phyloP scores from a whole-genome alignment of 1,140 invertebrate genomes.

The Acarapis woodi region DNA sequence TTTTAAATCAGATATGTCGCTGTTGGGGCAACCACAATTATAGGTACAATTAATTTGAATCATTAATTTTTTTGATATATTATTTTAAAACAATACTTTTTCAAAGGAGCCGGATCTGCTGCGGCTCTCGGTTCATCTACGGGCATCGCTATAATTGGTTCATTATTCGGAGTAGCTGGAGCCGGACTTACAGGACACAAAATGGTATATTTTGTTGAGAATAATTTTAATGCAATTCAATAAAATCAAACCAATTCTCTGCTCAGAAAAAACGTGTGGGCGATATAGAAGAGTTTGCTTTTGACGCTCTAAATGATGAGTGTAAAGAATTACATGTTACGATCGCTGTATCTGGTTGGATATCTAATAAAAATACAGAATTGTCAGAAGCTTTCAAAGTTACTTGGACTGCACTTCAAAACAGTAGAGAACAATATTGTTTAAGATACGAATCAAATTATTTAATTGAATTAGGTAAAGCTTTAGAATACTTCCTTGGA shows the following conservation, averaged over 20 bases:
- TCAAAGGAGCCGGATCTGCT: slow-evolving; percentile 26
- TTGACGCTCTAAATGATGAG: slow-evolving; percentile 23
- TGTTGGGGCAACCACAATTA: slow-evolving; percentile 26
- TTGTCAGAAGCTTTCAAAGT: slow-evolving; percentile 13
- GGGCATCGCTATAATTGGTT: slow-evolving; percentile 31
- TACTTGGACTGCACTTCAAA: slow-evolving; percentile 28
- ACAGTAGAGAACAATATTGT: slow-evolving; percentile 35
- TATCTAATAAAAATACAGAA: slow-evolving; percentile 21
- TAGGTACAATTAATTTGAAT: too few species aligned
- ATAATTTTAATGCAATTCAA: too few species aligned
- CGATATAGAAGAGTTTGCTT: slow-evolving; percentile 36
- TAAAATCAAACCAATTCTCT: too few species aligned
- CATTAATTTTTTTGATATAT: too few species aligned
- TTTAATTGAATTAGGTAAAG: slow-evolving; percentile 30
- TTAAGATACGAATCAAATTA: slow-evolving; percentile 34
- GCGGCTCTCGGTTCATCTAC: slow-evolving; percentile 27
- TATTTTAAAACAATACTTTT: slow-evolving; percentile 1
- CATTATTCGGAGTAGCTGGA: slow-evolving; percentile 34
- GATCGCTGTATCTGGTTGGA: slow-evolving; percentile 35
- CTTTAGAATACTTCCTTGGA: slow-evolving; percentile 30
- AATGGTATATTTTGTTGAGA: too few species aligned
- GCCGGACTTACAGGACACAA: slow-evolving; percentile 33
- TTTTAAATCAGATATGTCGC: too few species aligned
- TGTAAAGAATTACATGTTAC: slow-evolving; percentile 28
- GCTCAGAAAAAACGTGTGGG: slow-evolving; percentile 35